Evolutionary conservation across 2,113 vertebrate species (phyloP).

Genomic region (Ceyx cyanopectus): DNA sequence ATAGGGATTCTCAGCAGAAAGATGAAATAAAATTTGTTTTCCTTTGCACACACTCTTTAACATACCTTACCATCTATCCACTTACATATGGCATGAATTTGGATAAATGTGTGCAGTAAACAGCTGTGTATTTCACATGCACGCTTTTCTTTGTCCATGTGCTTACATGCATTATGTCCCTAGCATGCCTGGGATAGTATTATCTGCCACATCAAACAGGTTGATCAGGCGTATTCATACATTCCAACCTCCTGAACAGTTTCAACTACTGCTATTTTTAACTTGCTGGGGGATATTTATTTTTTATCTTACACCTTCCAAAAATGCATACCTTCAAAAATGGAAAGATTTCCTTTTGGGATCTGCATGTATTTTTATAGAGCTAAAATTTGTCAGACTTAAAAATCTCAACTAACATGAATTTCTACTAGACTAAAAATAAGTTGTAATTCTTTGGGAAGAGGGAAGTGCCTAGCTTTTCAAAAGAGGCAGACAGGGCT

Average conservation of each 20-base stretch:
- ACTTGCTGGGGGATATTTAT: neutral
- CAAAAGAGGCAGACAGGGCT: neutral
- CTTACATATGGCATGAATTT: neutral
- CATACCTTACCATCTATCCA: rapidly evolving
- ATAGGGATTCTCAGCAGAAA: neutral
- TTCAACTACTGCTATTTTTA: conserved; percentile 24
- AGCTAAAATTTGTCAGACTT: neutral
- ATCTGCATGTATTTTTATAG: neutral
- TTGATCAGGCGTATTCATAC: neutral
- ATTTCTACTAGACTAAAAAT: neutral
- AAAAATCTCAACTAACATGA: neutral
- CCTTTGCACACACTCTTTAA: neutral
- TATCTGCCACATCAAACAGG: neutral
- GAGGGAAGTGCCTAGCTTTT: neutral
- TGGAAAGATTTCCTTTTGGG: neutral
- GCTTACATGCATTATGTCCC: neutral
- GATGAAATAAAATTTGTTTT: neutral
- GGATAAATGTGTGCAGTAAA: neutral
- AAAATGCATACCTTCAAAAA: neutral
- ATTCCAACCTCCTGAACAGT: neutral
- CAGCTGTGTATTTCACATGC: neutral
- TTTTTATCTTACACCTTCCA: conserved; percentile 10
- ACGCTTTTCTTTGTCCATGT: neutral
- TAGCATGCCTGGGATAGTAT: neutral
- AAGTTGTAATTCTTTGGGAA: neutral